Base-by-base conservation (phyloP, 2,113 vertebrate species). In the Cephalopterus ornatus region DNA sequence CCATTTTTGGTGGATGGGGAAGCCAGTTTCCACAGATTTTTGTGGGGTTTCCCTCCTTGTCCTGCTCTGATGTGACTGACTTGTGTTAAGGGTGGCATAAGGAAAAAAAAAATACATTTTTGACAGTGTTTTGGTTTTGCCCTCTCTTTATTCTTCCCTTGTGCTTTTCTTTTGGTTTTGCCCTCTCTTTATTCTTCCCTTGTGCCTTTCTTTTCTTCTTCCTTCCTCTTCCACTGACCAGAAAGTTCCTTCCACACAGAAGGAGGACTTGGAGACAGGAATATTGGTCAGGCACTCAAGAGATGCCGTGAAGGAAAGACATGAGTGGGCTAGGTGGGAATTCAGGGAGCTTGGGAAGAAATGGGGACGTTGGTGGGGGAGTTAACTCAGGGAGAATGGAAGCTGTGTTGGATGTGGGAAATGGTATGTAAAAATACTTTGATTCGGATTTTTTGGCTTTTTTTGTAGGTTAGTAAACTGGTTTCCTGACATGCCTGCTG, bases 401-500 rank as follows among this genome's bases (percentile, higher is more conserved):
- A 62, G 8, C 32, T 35, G 5, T 15, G 79, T 61, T 73, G 63
- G 27, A 19, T 44, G 16, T 8, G n/a, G 61, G 30, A 11, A 6
- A 3, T 14, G 8, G 1, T 72, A 28, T 11, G 17, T 71, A 62
- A 70, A 37, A 63, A 44, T 15, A 5, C 58, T 59, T 76, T 88
- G 58, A 2, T 77, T 79, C 42, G 82, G 58, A 17, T 61, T 11
- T 59, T 62, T 41, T 12, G 35, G 52, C 26, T 28, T 18, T 10
- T 35, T 19, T 53, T 92, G 23, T 88, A 99, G 99, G 96, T 93
- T 99, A 83, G 96, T 99, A 46, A 98, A 99, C 92, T 99, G 99
- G 99, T 98, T 99, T 93, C 99, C 99, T 39, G 98, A 99, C 85
- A 98, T 99, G 70, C 98, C 98, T 6, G 97, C 98, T 47, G 99